A percentile compares a stretch with the other conserved stretches of the same genome.
Conservation (phyloP, 2,113 vertebrate genomes). For the Octodon degus region DNA sequence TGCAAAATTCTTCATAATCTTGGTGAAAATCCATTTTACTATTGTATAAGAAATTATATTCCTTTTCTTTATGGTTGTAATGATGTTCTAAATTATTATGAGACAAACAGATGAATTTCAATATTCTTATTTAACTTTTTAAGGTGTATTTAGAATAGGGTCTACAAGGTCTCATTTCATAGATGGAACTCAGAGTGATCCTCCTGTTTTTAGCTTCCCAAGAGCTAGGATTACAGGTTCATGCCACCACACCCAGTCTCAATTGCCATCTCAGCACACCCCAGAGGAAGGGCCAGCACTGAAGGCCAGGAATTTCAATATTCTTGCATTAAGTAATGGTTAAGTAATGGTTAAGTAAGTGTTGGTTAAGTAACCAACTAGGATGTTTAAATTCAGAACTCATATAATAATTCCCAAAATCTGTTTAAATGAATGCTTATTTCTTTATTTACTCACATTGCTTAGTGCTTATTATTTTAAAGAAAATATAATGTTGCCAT, state of each 20-base stretch:
- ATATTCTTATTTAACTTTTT: neutral
- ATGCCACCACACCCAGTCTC: too few relatives aligned
- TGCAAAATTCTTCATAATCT: slow-evolving; percentile 95
- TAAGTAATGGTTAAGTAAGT: too few relatives aligned
- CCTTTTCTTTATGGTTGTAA: slow-evolving; percentile 86
- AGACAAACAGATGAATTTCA: slow-evolving; percentile 63
- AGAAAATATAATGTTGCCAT: neutral
- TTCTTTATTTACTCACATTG: neutral
- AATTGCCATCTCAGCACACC: too few relatives aligned
- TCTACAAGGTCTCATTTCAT: too few relatives aligned
- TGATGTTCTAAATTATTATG: slow-evolving; percentile 87
- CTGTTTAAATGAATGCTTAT: neutral
- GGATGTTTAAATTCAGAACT: neutral
- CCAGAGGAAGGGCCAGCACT: too few relatives aligned
- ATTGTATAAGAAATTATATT: slow-evolving; percentile 90
- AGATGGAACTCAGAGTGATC: too few relatives aligned
- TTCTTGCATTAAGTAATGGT: too few relatives aligned
- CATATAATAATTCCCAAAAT: neutral
- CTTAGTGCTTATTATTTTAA: neutral
- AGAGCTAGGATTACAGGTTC: too few relatives aligned
- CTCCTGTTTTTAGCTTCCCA: too few relatives aligned
- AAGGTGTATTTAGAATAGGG: too few relatives aligned
- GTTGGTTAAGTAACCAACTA: neutral
- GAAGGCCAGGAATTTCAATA: too few relatives aligned
- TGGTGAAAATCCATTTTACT: slow-evolving; percentile 94